A percentile compares a stretch with the other conserved stretches of the same genome.
These are phyloP conservation scores for Platygyra sinensis DNA, from an alignment of 64 coral and sea anemone species.

Conservation along the genomic window DNA sequence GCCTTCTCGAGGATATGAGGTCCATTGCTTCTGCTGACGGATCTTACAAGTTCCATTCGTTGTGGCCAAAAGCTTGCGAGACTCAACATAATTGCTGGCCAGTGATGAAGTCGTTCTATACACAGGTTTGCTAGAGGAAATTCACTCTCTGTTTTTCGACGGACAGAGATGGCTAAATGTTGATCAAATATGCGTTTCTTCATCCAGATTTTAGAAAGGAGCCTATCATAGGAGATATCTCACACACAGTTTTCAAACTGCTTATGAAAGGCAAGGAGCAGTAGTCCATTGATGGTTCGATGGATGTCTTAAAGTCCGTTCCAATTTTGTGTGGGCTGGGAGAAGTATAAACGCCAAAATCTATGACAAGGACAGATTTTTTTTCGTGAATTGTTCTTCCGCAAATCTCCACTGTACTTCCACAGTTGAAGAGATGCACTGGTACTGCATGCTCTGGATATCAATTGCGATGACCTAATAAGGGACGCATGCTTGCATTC, in stretches of 20 bases:
- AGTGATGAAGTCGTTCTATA: constrained; percentile 67
- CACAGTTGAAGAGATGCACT: constrained; percentile 47
- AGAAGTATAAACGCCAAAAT: neutral
- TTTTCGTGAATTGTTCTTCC: constrained; percentile 64
- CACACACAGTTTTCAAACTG: constrained; percentile 31
- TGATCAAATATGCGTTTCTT: constrained; percentile 36
- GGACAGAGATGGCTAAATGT: constrained; percentile 49
- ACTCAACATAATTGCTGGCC: constrained; percentile 13
- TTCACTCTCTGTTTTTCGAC: constrained; percentile 42
- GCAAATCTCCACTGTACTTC: constrained; percentile 5
- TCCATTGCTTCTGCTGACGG: neutral
- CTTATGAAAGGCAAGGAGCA: neutral
- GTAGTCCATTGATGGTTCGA: constrained; percentile 48
- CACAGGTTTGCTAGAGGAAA: neutral
- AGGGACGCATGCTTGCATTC: constrained; percentile 36
- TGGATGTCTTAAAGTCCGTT: constrained; percentile 20
- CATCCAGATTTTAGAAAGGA: constrained; percentile 33
- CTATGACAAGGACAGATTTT: constrained; percentile 41
- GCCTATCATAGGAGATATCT: constrained; percentile 37
- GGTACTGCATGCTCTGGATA: constrained; percentile 44
- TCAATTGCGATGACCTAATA: constrained; percentile 21
- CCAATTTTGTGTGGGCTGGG: constrained; percentile 16
- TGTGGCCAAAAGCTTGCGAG: constrained; percentile 63
- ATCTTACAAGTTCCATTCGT: constrained; percentile 50
- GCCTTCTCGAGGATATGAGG: constrained; percentile 22